Percentiles rank a stretch among this genome's conserved stretches.
Evolutionary conservation across 1,140 invertebrate genomes (phyloP).

Genomic region (Caenorhabditis elegans): DNA sequence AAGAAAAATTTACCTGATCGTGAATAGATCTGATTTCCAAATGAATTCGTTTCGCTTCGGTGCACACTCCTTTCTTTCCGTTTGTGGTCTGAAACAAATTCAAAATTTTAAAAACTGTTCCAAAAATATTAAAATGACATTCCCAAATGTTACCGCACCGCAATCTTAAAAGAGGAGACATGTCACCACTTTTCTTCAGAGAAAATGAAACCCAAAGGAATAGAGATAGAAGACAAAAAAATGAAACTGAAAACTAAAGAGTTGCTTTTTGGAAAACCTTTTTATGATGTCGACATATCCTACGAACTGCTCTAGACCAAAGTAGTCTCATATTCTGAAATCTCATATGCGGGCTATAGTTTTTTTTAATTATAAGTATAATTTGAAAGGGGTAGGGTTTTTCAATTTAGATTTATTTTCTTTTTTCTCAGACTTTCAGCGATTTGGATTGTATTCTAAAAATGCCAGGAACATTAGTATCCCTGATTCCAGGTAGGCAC

Average conservation of each 20-base stretch:
- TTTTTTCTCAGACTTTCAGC: too few species aligned
- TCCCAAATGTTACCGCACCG: slow-evolving; percentile 22
- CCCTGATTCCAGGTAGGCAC: too few species aligned
- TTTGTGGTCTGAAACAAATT: background rate
- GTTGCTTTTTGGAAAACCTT: background rate
- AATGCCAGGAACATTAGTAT: too few species aligned
- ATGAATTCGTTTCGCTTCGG: slow-evolving; percentile 35
- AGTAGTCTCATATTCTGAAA: slow-evolving; percentile 28
- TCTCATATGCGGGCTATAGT: background rate
- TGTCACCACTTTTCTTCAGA: background rate
- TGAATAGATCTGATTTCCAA: slow-evolving; percentile 17
- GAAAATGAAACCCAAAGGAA: background rate
- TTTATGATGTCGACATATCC: background rate
- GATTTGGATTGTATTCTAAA: too few species aligned
- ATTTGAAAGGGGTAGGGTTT: background rate
- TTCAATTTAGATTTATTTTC: too few species aligned
- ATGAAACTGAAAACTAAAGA: background rate
- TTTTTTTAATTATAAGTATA: too few species aligned
- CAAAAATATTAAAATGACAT: background rate
- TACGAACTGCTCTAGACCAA: slow-evolving; percentile 18
- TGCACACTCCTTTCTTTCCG: slow-evolving; percentile 35
- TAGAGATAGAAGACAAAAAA: background rate
- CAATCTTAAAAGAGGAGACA: background rate
- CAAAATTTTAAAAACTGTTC: too few species aligned
- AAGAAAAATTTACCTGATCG: background rate